These are phyloP conservation scores for Notolabrus celidotus DNA, from an alignment of 2,797 vertebrate species.

Conservation along the genomic window DNA sequence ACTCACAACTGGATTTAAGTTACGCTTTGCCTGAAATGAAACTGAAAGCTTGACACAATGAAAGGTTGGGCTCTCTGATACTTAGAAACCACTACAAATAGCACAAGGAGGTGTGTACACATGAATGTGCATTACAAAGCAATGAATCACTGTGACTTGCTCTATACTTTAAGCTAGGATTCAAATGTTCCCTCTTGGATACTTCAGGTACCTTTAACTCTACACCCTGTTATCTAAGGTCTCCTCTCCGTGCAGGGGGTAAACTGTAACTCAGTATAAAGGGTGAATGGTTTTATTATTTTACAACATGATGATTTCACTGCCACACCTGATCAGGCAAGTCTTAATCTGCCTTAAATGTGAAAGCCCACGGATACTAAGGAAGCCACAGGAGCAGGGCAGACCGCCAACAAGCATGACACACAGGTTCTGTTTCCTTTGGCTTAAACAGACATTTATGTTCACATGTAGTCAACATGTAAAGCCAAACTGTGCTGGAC, in stretches of 20 bases:
- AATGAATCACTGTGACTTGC: neutral
- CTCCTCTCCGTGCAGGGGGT: neutral
- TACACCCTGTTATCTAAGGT: neutral
- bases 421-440: neutral
- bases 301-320: neutral
- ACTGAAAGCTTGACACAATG: slow-evolving; percentile 23
- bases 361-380: neutral
- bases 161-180: no score
- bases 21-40: slow-evolving; percentile 25
- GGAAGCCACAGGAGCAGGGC: neutral
- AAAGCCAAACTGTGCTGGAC: no score
- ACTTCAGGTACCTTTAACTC: neutral
- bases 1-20: neutral
- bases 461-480: neutral
- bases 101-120: neutral
- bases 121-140: neutral
- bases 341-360: neutral
- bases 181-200: no score
- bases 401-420: neutral
- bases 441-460: neutral
- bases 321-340: neutral
- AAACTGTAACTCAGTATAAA: no score
- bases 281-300: neutral
- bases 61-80: neutral
- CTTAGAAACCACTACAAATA: neutral